Percentiles rank a stretch among this genome's conserved stretches.
Conservation (phyloP, 2,113 vertebrate genomes). For the Suricata suricatta region DNA sequence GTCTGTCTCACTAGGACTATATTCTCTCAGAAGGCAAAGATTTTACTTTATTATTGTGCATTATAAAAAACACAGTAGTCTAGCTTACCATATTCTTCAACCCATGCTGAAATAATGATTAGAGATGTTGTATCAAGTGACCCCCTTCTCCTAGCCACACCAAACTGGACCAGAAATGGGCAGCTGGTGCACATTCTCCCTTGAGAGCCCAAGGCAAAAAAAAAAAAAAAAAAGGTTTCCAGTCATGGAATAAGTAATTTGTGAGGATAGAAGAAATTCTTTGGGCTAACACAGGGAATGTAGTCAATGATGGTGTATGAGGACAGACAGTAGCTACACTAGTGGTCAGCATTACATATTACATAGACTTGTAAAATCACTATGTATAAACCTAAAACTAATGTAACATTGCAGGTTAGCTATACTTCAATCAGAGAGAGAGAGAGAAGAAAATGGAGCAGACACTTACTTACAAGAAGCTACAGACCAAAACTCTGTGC, state of each 20-base stretch:
- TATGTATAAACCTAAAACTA: background rate
- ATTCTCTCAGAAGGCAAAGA: background rate
- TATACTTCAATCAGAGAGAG: background rate
- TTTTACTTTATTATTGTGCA: slow-evolving; percentile 26
- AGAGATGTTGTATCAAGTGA: background rate
- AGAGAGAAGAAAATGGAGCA: background rate
- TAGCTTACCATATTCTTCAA: background rate
- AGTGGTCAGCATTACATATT: background rate
- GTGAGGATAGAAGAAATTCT: background rate
- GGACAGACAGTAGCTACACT: background rate
- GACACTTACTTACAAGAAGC: background rate
- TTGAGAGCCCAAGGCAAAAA: background rate
- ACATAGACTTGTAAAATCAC: background rate
- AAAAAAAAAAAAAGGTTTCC: background rate
- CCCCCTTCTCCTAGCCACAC: background rate
- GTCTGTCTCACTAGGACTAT: background rate
- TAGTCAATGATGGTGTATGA: background rate
- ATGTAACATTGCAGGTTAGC: background rate
- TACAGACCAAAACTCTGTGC: background rate
- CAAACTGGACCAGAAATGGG: background rate
- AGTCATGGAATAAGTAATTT: background rate
- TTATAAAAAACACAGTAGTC: background rate
- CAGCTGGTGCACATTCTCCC: background rate
- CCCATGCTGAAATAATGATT: background rate
- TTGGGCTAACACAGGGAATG: background rate